phyloP scores from a whole-genome alignment of 2,797 vertebrate species.

The Octomys mimax region DNA sequence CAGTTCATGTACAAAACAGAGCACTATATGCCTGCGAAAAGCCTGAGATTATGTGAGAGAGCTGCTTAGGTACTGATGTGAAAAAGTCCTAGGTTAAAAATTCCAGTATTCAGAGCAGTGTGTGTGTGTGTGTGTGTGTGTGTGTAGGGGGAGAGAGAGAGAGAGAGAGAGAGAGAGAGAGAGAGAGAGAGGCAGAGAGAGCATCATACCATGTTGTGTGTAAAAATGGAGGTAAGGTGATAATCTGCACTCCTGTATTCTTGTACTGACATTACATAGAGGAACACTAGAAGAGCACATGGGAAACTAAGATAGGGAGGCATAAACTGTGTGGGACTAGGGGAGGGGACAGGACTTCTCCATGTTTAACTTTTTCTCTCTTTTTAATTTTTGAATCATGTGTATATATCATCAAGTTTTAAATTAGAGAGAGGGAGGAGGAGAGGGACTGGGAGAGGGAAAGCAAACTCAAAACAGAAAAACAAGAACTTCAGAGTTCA shows the following conservation, averaged over 20 bases:
- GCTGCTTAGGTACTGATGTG: neutral
- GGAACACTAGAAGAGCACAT: neutral
- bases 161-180: neutral
- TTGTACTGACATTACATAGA: slow-evolving; percentile 22
- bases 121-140: neutral
- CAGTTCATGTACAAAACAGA: neutral
- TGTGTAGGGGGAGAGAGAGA: neutral
- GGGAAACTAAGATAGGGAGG: neutral
- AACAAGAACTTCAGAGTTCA: neutral
- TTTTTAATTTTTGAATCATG: neutral
- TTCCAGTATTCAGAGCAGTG: neutral
- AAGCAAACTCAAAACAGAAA: neutral
- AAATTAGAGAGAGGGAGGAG: neutral
- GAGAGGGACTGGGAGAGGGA: neutral
- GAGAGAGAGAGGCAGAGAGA: neutral
- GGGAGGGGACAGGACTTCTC: neutral
- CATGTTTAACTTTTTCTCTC: neutral
- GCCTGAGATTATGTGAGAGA: too few relatives aligned
- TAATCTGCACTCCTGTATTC: neutral
- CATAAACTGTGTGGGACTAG: neutral
- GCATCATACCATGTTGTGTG: neutral
- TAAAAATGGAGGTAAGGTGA: neutral
- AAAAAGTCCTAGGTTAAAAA: slow-evolving; percentile 32
- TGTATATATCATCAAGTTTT: neutral
- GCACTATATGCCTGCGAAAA: neutral